Evolutionary conservation across 1,140 invertebrate species (phyloP), one percentile per base, ranked within the genome.

Genomic region (Stegodyphus dumicola): DNA sequence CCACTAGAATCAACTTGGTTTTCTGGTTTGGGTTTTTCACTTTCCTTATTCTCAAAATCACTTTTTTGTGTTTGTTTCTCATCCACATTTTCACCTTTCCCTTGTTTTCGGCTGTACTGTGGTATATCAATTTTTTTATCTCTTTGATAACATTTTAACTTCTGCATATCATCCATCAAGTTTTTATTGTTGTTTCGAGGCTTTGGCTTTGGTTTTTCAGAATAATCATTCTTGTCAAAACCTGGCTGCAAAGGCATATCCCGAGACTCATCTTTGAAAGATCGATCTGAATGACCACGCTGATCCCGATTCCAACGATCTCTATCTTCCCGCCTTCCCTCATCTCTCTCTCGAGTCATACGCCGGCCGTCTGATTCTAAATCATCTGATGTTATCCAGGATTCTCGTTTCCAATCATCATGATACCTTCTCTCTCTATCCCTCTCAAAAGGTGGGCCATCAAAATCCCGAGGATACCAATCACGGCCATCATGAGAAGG

Each of bases 401-500:
- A 5, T 6, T 78, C 74, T 56, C 66, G 48, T 11, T 65, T 65
- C 56, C 75, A 77, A 6, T 73, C 84, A 65, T 74, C 65, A 11
- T 13, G 48, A n/a, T 33, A 69, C 9, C 11, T 7, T 6, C 51
- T 10, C 48, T 71, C 33, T 64, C 83, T 77, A 0, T 85, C 75
- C 52, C 83, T 69, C 51, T 85, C 73, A 64, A 60, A 85, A 52
- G 74, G 74, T 5, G 54, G 67, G 9, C 60, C 67, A 11, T 85
- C 75, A 77, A 69, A 85, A 48, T 86, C 84, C 7, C 75, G 53
- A 13, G 66, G 66, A 48, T 77, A 86, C 75, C 84, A 78, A 33
- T 86, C 76, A 33, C 84, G 51, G 6, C 53, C 66, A 4, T 77
- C 74, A 81, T 73, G 69, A 33, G 49, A 66, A 53, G 18, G 73